Conservation (phyloP, 2,888 invertebrate genomes). For the Teinopalpus imperialis region DNA sequence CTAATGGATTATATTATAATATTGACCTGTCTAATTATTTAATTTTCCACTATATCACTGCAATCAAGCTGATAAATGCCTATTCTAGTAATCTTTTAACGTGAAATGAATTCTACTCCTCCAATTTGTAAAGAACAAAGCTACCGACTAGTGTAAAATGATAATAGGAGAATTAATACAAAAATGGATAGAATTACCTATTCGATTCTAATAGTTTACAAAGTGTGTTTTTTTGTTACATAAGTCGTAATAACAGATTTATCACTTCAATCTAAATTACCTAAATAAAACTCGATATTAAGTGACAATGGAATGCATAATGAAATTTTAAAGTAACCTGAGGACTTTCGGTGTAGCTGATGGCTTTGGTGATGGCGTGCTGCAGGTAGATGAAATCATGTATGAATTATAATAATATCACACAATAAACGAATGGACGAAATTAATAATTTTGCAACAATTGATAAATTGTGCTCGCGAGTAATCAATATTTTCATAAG, state of each 20-base stretch:
- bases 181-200: no score
- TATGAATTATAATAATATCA: constrained; percentile 52
- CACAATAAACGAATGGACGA: constrained; percentile 18
- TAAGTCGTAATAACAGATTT: no score
- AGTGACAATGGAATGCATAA: constrained; percentile 45
- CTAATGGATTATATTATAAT: neutral
- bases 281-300: neutral
- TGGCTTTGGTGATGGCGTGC: constrained; percentile 80
- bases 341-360: constrained; percentile 80
- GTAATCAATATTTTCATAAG: no score
- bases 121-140: no score
- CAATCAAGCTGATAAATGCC: neutral
- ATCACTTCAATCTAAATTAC: neutral
- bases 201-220: no score
- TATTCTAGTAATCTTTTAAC: constrained; percentile 1
- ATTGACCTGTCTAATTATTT: no score
- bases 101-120: neutral
- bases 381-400: constrained; percentile 74
- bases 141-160: no score
- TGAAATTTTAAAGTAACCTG: constrained; percentile 67
- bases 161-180: no score
- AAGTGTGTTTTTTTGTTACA: no score
- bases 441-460: neutral
- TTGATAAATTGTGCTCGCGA: no score
- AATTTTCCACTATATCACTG: constrained; percentile 3